Conservation (phyloP, 2,888 invertebrate genomes). For the Lymantria dispar region DNA sequence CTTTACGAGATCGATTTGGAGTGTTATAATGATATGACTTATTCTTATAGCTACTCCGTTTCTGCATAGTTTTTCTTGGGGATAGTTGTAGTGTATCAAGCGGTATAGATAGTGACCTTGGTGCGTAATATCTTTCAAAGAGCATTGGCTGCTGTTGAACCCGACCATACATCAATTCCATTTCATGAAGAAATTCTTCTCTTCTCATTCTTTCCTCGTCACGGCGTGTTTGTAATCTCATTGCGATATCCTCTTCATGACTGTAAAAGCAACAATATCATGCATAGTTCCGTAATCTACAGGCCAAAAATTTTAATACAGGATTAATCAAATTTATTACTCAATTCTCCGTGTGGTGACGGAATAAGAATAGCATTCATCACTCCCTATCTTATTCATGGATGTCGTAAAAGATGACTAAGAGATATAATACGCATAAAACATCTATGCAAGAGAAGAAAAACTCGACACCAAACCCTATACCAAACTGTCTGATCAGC, state of each 20-base stretch:
- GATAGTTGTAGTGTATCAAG: conserved; percentile 59
- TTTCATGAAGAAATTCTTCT: conserved; percentile 86
- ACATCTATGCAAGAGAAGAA: no score
- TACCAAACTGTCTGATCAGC: no score
- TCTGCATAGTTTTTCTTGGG: conserved; percentile 63
- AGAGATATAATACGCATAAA: no score
- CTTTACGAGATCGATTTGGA: conserved; percentile 59
- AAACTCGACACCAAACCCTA: no score
- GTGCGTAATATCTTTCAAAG: conserved; percentile 86
- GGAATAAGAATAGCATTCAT: no score
- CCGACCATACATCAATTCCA: conserved; percentile 87
- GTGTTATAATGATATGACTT: conserved; percentile 52
- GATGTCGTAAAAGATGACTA: no score
- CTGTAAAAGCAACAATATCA: conserved; percentile 37
- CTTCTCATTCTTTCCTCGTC: conserved; percentile 86
- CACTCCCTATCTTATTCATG: no score
- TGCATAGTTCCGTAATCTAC: background rate
- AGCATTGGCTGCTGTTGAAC: conserved; percentile 87
- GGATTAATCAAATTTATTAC: no score
- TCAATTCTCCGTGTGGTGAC: no score
- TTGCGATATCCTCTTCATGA: conserved; percentile 86
- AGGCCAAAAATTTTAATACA: no score
- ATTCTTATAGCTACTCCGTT: conserved; percentile 41
- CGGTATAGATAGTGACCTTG: conserved; percentile 58
- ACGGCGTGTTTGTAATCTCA: conserved; percentile 84